Evolutionary conservation across 53 echinoderm and acorn worm genomes (phyloP), one percentile per base, ranked within the genome.

Genomic region (Echinarachnius parma): DNA sequence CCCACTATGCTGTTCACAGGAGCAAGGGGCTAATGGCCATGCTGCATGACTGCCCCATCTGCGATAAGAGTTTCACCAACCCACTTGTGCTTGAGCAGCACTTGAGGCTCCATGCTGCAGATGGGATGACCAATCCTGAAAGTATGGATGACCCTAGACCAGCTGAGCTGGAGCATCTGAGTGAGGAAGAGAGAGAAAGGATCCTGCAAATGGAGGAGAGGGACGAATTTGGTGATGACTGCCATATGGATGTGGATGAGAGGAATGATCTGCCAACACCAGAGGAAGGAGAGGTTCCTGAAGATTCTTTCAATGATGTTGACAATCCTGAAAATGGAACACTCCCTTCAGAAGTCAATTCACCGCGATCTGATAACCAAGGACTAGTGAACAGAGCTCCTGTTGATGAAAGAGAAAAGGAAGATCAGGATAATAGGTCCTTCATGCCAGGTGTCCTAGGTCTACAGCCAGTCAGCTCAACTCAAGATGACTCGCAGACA

Each of bases 31-130:
- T 87, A 25, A 47, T 88, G 8, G 62, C 82, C 25, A 31, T 76
- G 22, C 83, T 82, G 50, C 98, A 98, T 34, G 87, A 98, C 72
- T 98, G 98, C 75, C 88, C 98, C 19, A 91, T 98, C 49, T 98
- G 98, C 83, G 85, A 88, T 52, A 98, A 98, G 81, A 79, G 82
- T 26, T 98, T 96, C 77, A 84, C 81, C 25, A 98, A 88, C 74
- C 84, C 86, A 39, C 64, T 87, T 21, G 86, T 98, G 37, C 69
- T 98, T 21, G 88, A 92, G 66, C 91, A 98, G 52, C 98, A 98
- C 62, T 75, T 98, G 15, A 88, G 85, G 64, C 69, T 88, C 34
- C 98, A 98, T 75, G 88, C 98, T 55, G 98, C 88, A 3, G 98
- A 92, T 49, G 92, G 87, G 8, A 76, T 87, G 60, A 86, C 72